Conservation (phyloP, 2,113 vertebrate genomes). For the Peromyscus californicus region DNA sequence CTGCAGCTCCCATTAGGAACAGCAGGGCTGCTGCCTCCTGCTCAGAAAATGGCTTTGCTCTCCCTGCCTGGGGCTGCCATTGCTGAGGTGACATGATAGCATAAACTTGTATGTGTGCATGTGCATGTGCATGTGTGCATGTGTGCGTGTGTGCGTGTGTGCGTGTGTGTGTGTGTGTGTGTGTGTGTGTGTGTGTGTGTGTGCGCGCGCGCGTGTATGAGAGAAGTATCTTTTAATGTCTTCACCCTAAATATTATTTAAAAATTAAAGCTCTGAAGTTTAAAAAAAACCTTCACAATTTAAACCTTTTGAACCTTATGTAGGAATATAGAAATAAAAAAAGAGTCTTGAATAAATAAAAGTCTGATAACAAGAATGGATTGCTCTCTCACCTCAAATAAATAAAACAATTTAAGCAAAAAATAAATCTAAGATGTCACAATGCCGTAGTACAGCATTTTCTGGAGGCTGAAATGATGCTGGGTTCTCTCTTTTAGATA, state of each 20-base stretch:
- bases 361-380: neutral
- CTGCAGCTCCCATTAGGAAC: accelerated
- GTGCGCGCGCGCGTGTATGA: neutral
- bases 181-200: neutral
- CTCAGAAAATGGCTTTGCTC: neutral
- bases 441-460: neutral
- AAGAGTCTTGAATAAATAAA: neutral
- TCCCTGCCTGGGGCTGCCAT: neutral
- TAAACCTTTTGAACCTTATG: neutral
- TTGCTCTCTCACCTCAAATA: neutral
- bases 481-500: neutral
- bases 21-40: neutral
- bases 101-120: neutral
- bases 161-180: neutral
- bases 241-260: neutral
- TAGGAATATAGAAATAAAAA: neutral
- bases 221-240: neutral
- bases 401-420: neutral
- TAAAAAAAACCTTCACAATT: neutral
- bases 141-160: neutral
- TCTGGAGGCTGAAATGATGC: neutral
- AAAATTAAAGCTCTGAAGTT: neutral
- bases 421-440: slow-evolving; percentile 11
- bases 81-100: neutral
- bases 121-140: neutral